Base-by-base conservation (phyloP, 2,888 invertebrate species). In the Epistrophella euchroma region DNA sequence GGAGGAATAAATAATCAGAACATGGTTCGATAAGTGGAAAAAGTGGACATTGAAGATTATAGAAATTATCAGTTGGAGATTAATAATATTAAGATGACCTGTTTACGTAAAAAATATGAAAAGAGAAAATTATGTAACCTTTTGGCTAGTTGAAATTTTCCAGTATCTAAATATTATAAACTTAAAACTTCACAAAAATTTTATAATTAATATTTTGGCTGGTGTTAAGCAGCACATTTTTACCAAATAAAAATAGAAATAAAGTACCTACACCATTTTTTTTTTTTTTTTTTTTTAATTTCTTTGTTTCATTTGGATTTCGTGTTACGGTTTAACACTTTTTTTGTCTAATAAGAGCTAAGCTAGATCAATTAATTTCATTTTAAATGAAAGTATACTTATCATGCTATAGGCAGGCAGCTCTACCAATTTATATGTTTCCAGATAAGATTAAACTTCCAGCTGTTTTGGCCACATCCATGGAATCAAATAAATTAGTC, bases 401-500 rank as follows among this genome's bases (percentile, higher is more conserved):
- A 32, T 58, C 56, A 19, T 9, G 15, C 25, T 28, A 19, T 25
- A 19, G 25, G 28, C 15, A 6, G 9, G 28, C 15, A 6, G 9
- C 25, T n/a, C 4, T 15, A 28, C 7, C 1, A 52, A 52, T 52
- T 52, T 52, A 52, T 52, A 15, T 1, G 15, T 25, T 28, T 28
- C 25, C 9, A 15, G 52, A 52, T 52, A 52, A 52, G 52, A 22
- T 52, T 52, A 28, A 9, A 25, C 5, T 28, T n/a, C 52, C 25
- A 28, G 25, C 25, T 25, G 15, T 25, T 6, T 1, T 7, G 11
- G 22, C 52, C 15, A 28, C 3, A 4, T 28, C 7, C n/a, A 9
- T 28, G 25, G 1, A 52, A 15, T 52, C 52, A 58, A 1, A 58
- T 58, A 52, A 73, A 62, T 62, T 25, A 37, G 60, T 62, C 62